Percentiles rank a stretch among this genome's conserved stretches.
phyloP scores from a whole-genome alignment of 2,113 vertebrate genomes.

The Ancistrus triradiatus region DNA sequence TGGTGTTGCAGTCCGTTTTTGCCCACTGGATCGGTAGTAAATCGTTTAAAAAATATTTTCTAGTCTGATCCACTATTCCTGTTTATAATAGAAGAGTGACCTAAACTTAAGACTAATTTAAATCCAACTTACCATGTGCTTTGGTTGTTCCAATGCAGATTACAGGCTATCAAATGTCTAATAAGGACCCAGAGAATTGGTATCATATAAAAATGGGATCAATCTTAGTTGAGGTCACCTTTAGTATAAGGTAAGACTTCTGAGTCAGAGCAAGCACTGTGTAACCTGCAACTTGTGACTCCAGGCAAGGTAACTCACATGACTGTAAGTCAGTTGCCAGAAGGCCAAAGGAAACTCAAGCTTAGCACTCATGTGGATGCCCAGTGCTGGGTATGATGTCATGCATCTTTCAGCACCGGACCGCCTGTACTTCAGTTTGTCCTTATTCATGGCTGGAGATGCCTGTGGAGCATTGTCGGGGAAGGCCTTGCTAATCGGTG shows the following conservation, averaged over 20 bases:
- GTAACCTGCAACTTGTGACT: constrained; percentile 25
- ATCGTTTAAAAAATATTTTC: too few relatives aligned
- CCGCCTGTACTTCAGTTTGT: constrained; percentile 15
- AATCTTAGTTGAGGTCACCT: constrained; percentile 14
- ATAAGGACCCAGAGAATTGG: too few relatives aligned
- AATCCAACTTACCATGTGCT: too few relatives aligned
- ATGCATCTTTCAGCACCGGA: constrained; percentile 24
- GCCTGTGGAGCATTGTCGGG: constrained; percentile 1
- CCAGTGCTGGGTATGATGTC: constrained; percentile 17
- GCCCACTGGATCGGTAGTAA: too few relatives aligned
- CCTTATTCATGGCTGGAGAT: constrained; percentile 17
- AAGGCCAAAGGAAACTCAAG: constrained; percentile 10
- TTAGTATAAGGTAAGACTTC: not conserved
- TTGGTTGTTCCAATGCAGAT: too few relatives aligned
- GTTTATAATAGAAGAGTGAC: too few relatives aligned
- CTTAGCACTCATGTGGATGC: constrained; percentile 7
- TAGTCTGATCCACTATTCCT: too few relatives aligned
- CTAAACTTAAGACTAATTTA: too few relatives aligned
- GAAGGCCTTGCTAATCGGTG: constrained; percentile 22
- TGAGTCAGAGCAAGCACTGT: constrained; percentile 1
- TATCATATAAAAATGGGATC: too few relatives aligned
- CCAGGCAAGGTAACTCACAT: constrained; percentile 21
- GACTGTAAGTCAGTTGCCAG: not conserved
- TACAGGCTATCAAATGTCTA: too few relatives aligned
- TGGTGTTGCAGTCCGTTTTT: too few relatives aligned